Evolutionary conservation across 1,140 invertebrate species (phyloP).

Genomic region (Choristoneura fumiferana): DNA sequence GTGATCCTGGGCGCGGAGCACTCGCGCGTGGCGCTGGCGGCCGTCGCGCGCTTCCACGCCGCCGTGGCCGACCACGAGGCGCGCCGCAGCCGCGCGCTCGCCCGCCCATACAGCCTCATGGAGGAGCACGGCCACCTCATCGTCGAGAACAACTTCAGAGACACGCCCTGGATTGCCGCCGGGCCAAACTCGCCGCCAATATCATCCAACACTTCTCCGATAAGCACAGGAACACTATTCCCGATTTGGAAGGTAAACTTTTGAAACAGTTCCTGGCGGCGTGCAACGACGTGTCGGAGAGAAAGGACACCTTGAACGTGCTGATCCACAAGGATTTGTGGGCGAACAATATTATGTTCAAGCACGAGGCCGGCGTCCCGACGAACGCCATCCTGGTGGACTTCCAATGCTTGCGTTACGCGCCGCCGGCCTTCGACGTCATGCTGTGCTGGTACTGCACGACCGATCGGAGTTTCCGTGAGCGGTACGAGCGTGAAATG

Average conservation of each 20-base stretch:
- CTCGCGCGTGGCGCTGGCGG: slow-evolving; percentile 26
- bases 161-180: slow-evolving; percentile 44
- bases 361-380: slow-evolving; percentile 53
- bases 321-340: slow-evolving; percentile 77
- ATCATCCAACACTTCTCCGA: slow-evolving; percentile 45
- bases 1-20: slow-evolving; percentile 46
- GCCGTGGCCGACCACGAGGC: slow-evolving; percentile 48
- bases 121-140: slow-evolving; percentile 34
- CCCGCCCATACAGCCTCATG: slow-evolving; percentile 28
- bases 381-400: slow-evolving; percentile 64
- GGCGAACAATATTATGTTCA: slow-evolving; percentile 75
- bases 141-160: slow-evolving; percentile 43
- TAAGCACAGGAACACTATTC: slow-evolving; percentile 30
- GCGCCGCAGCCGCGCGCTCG: slow-evolving; percentile 24
- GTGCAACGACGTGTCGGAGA: slow-evolving; percentile 40
- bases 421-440: slow-evolving; percentile 69
- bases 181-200: slow-evolving; percentile 42
- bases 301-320: slow-evolving; percentile 56
- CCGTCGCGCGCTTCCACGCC: slow-evolving; percentile 60
- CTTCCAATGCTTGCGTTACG: slow-evolving; percentile 67
- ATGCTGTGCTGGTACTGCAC: slow-evolving; percentile 62
- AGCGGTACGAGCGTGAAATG: slow-evolving; percentile 44
- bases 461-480: slow-evolving; percentile 55
- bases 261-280: slow-evolving; percentile 37
- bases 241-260: slow-evolving; percentile 39